phyloP scores from a whole-genome alignment of 2,113 vertebrate species.

The Mola mola region DNA sequence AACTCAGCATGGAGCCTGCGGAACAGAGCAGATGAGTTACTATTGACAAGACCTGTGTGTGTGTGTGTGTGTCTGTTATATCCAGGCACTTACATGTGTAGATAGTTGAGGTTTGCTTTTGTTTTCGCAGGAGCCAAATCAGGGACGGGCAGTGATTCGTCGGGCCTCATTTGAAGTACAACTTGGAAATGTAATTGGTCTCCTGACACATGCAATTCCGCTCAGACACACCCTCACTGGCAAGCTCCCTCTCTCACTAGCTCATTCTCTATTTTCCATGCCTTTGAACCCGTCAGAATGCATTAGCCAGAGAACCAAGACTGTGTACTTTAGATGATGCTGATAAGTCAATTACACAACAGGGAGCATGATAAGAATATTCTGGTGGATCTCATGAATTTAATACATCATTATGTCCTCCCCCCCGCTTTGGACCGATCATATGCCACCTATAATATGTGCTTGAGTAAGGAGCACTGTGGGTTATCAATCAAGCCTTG shows the following conservation, averaged over 20 bases:
- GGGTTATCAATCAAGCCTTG: neutral
- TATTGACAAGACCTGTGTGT: slow-evolving; percentile 21
- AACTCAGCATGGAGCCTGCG: slow-evolving; percentile 37
- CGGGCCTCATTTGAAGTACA: slow-evolving; percentile 69
- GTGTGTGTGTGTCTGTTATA: slow-evolving; percentile 1
- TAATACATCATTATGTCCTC: slow-evolving; percentile 54
- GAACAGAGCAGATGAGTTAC: slow-evolving; percentile 54
- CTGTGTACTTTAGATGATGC: slow-evolving; percentile 62
- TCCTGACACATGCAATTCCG: slow-evolving; percentile 59
- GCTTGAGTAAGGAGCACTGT: neutral
- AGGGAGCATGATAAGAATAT: slow-evolving; percentile 43
- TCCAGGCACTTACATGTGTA: neutral
- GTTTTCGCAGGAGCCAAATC: slow-evolving; percentile 52
- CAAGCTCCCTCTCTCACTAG: slow-evolving; percentile 19
- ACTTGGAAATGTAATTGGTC: slow-evolving; percentile 69
- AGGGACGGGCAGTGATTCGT: slow-evolving; percentile 54
- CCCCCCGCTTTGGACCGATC: slow-evolving; percentile 21
- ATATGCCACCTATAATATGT: neutral
- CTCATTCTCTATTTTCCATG: slow-evolving; percentile 58
- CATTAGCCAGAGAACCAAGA: slow-evolving; percentile 71
- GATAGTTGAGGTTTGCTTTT: slow-evolving; percentile 31
- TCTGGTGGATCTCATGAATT: slow-evolving; percentile 59
- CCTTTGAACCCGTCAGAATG: slow-evolving; percentile 75
- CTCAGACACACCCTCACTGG: neutral
- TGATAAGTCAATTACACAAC: slow-evolving; percentile 71